Base-by-base conservation (phyloP, 2,888 invertebrate species). In the Petrolisthes cinctipes region DNA sequence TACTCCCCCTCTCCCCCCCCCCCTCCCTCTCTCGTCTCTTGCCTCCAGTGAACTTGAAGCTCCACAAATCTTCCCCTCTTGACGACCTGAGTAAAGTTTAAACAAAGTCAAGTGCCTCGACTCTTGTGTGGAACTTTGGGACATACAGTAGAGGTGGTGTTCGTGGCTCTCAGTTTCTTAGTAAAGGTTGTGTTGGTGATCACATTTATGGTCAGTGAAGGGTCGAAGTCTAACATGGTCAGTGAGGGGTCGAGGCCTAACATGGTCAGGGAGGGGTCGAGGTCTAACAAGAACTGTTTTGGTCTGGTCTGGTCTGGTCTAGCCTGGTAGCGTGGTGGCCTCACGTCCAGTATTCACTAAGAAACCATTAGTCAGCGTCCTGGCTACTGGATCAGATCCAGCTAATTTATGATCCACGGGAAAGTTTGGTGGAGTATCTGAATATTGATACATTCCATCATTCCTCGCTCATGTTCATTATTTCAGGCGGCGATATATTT, bases 371-470 rank as follows among this genome's bases (percentile, higher is more conserved):
- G 73, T 86, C 86, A 81, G 75, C 37, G 76, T 66, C 76, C 17
- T 66, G 82, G n/a, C 53, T 51, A 73, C 76, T 75, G 82, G 86
- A 86, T 86, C 86, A 86, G 66, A 57, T 20, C 68, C 82, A 20
- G 56, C 78, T 86, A 82, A 86, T 86, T 78, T 78, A 86, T 82
- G 78, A 86, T 82, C 20, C 61, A 51, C 54, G 23, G 82, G 71
- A 23, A 86, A 76, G 68, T 86, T 82, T 86, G 61, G 82, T 78
- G 82, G 82, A 76, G 86, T 82, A 78, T 66, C 66, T 82, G 82
- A 86, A 86, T 86, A 86, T 76, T 86, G 82, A 82, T 76, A 78
- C 82, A 86, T 82, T 76, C 66, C 82, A 75, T 86, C 78, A 86
- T 82, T 68, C 78, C 82, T 53, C 57, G 57, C 68, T 68, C 82